Base-by-base conservation (phyloP, 2,888 invertebrate genomes). In the Orchestes rusci region DNA sequence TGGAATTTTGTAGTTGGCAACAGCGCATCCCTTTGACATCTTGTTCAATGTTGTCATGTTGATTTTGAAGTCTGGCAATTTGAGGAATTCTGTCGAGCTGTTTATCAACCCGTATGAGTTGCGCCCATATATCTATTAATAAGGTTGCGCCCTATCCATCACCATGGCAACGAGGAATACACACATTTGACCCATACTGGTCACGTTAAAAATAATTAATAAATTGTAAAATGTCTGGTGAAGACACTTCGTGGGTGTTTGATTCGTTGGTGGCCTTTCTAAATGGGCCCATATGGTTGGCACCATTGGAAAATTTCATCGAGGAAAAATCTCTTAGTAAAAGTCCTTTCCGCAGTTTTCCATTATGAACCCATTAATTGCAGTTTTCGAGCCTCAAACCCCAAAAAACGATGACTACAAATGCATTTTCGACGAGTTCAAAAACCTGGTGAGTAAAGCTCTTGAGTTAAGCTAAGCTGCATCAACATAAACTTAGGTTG, bases 261-360 rank as follows among this genome's bases (percentile, higher is more conserved):
- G 94, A 94, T 70, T 91, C 91, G 1, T 70, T 94, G 46, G 83
- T 94, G 17, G 87, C 88, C 48, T 94, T 92, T 66, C 71, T 94
- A 39, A 89, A 91, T 66, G 92, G 93, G 2, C 91, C 93, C 0
- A 78, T 93, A 34, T 94, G 94, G 89, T 91, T 90, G 63, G 82
- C 89, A 10, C 93, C 94, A 1, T 71, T 94, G 39, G 78, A 90
- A 60, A 89, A 87, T 19, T 94, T 93, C 63, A 87, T 93, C 53
- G 94, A 94, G 69, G 89, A 91, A 61, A 90, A 91, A 68, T 93
- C 92, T 42, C 70, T 92, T 54, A 86, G 94, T 93, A 76, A 73
- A 79, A 68, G 45, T 31, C 16, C 27, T 10, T n/a, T 27, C 2
- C 27, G 27, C 16, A 8, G 17, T 13, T 31, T 8, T 13, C 15